A percentile compares a stretch with the other conserved stretches of the same genome.
phyloP scores from a whole-genome alignment of 2,888 invertebrate genomes.

The Drosophila planitibia region DNA sequence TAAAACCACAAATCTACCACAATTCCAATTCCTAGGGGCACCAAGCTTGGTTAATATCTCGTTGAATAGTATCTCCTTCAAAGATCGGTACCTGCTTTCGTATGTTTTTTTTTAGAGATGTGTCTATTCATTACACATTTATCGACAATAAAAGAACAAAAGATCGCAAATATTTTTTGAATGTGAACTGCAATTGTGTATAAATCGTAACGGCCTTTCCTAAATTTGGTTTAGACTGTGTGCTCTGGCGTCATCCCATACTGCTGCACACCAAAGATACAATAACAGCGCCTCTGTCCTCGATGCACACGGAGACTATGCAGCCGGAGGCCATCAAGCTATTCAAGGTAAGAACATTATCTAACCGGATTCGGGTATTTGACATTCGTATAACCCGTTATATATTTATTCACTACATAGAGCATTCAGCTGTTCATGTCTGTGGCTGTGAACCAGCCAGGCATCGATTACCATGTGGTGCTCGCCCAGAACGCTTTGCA shows the following conservation, averaged over 20 bases:
- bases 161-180: not conserved
- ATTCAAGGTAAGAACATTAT: constrained; percentile 90
- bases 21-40: not conserved
- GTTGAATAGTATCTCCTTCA: not conserved
- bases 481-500: constrained; percentile 98
- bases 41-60: not conserved
- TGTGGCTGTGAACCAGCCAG: constrained; percentile 96
- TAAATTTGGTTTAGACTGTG: constrained; percentile 88
- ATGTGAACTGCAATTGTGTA: not conserved
- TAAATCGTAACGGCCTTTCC: not conserved
- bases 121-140: not conserved
- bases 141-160: not conserved
- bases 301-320: constrained; percentile 94
- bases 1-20: not conserved
- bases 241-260: constrained; percentile 97
- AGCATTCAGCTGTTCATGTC: constrained; percentile 98
- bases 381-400: not conserved
- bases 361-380: too few species aligned
- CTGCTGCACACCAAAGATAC: constrained; percentile 96
- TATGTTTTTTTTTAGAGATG: not conserved
- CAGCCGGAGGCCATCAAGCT: constrained; percentile 96
- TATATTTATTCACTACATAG: constrained; percentile 85
- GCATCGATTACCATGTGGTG: constrained; percentile 98
- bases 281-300: constrained; percentile 95
- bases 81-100: not conserved